phyloP scores from a whole-genome alignment of 1,140 invertebrate species.

The Teleopsis dalmanni region DNA sequence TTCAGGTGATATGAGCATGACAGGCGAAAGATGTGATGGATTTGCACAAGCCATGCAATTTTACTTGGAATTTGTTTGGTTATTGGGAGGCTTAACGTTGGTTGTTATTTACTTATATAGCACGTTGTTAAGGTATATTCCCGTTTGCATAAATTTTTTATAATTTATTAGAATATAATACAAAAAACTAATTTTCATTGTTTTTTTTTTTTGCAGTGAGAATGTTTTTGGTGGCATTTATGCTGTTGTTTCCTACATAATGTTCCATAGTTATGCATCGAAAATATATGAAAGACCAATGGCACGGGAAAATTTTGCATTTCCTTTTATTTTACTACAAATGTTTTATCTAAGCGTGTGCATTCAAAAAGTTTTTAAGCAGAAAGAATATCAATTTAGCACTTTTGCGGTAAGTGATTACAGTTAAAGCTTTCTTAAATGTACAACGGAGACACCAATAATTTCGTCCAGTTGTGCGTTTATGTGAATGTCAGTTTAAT shows the following conservation, averaged over 20 bases:
- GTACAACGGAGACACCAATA: too few relatives aligned
- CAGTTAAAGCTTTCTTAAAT: too few relatives aligned
- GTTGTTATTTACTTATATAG: conserved; percentile 39
- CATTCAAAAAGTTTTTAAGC: conserved; percentile 25
- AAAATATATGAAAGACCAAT: conserved; percentile 38
- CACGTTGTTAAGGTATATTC: conserved; percentile 26
- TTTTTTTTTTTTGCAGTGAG: conserved; percentile 16
- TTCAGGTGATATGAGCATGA: conserved; percentile 7
- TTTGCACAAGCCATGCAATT: conserved; percentile 33
- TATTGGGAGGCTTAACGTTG: conserved; percentile 38
- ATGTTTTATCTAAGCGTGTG: conserved; percentile 40
- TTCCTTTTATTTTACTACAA: conserved; percentile 40
- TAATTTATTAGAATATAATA: too few relatives aligned
- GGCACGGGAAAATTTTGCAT: conserved; percentile 40
- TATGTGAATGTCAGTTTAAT: too few relatives aligned
- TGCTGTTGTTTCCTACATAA: conserved; percentile 39
- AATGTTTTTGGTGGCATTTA: conserved; percentile 40
- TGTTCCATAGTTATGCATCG: conserved; percentile 39
- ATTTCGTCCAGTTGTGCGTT: too few relatives aligned
- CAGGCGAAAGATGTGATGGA: conserved; percentile 14
- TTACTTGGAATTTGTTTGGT: conserved; percentile 40
- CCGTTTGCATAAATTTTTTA: neutral
- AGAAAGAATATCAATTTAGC: conserved; percentile 21
- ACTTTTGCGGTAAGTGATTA: conserved; percentile 25
- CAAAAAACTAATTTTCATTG: neutral